Base-by-base conservation (phyloP, 1,140 invertebrate genomes). In the Atta colombica region DNA sequence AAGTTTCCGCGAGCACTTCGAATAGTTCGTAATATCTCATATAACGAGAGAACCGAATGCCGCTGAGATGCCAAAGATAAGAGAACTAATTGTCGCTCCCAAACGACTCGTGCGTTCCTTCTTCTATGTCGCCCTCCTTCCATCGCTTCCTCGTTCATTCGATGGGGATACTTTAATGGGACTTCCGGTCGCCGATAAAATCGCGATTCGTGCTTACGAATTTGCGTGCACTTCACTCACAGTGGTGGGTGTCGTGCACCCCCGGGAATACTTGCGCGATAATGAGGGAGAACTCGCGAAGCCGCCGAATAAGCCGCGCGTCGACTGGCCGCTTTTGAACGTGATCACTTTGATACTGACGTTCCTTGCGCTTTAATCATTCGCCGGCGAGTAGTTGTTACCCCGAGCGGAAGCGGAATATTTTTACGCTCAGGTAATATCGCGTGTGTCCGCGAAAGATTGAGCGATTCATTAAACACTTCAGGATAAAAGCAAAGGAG, bases 121-220 rank as follows among this genome's bases (percentile, higher is more conserved):
- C 21, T 18, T 8, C 55, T 18, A 31, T 31, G 77, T 55, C 63
- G 49, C 7, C 10, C 61, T 60, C 21, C 21, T 10, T 16, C 58
- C n/a, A 58, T 0, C 21, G 39, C 58, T 66, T 39, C 66, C 21
- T 75, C 80, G 80, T 58, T 84, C 80, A 55, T 69, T 84, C 80
- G 80, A 74, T 84, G 80, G 80, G 80, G 80, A 84, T 84, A 84
- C 80, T 84, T 84, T 84, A 84, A 84, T 84, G 35, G 69, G 28
- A 74, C 80, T 84, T 84, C 80, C 80, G 80, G 80, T 14, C 55
- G 80, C 39, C 55, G 80, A 84, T 84, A 84, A 84, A 49, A 84
- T 84, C 80, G 80, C 69, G 55, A 84, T 84, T 84, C 80, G 80
- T 84, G 80, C 80, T 84, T 84, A 84, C 80, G 80, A 84, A 84